Conservation (phyloP, 2,797 vertebrate species). For the Argentina silus region DNA sequence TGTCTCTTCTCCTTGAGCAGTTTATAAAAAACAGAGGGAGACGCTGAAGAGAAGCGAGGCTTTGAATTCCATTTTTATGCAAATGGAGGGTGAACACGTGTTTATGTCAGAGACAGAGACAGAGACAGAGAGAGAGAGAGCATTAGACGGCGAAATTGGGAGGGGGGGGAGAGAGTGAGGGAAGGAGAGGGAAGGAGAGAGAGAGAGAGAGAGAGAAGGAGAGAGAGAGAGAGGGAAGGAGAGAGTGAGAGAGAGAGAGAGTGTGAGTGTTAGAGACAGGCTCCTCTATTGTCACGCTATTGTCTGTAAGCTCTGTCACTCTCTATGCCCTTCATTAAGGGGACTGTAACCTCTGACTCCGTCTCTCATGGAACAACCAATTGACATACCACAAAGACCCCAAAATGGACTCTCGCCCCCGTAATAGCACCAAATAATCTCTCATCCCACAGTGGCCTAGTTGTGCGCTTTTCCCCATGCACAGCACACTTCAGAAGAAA, state of each 20-base stretch:
- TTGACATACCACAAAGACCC: slow-evolving; percentile 33
- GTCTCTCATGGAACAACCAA: slow-evolving; percentile 22
- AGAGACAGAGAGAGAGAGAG: too few species aligned
- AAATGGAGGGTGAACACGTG: slow-evolving; percentile 49
- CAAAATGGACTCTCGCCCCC: slow-evolving; percentile 37
- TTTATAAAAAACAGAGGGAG: slow-evolving; percentile 25
- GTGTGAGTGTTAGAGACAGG: slow-evolving; percentile 18
- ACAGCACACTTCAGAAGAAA: slow-evolving; percentile 12
- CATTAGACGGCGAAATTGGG: not conserved
- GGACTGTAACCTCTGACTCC: slow-evolving; percentile 22
- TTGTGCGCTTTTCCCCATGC: too few species aligned
- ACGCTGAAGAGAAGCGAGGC: slow-evolving; percentile 15
- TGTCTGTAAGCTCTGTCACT: slow-evolving; percentile 27
- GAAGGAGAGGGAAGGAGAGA: not conserved
- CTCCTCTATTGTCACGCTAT: slow-evolving; percentile 31
- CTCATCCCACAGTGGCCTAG: slow-evolving; percentile 10
- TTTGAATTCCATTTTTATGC: slow-evolving; percentile 53
- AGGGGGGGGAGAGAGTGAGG: not conserved
- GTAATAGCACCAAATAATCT: slow-evolving; percentile 46
- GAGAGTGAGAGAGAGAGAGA: not conserved
- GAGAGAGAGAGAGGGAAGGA: not conserved
- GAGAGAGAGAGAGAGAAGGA: slow-evolving; percentile 9
- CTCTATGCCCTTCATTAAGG: slow-evolving; percentile 32
- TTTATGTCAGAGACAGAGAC: slow-evolving; percentile 54
- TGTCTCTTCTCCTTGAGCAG: slow-evolving; percentile 41